Percentiles rank a stretch among this genome's conserved stretches.
phyloP scores from a whole-genome alignment of 1,140 invertebrate species.

The Tetramorium parvispinum region DNA sequence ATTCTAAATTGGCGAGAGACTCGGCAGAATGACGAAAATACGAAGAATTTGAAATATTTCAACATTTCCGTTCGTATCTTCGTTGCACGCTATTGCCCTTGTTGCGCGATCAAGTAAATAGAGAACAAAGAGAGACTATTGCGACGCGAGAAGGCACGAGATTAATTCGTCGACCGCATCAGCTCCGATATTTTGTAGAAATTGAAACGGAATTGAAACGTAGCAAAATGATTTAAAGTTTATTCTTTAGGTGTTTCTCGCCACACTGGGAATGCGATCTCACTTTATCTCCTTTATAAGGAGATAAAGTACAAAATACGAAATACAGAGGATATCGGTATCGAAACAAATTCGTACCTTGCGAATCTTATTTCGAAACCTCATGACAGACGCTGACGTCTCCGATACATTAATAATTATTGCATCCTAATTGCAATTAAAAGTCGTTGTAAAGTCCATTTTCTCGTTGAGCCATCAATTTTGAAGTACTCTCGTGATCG shows the following conservation, averaged over 20 bases:
- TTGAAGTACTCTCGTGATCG: conserved; percentile 24
- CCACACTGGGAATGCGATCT: background rate
- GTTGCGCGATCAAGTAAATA: conserved; percentile 1
- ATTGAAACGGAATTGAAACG: background rate
- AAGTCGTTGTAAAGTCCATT: background rate
- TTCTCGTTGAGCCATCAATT: background rate
- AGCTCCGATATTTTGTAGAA: background rate
- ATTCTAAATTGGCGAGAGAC: background rate
- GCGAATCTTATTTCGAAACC: background rate
- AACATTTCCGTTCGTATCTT: background rate
- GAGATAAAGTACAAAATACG: background rate
- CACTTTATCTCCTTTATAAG: background rate
- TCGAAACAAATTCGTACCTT: background rate
- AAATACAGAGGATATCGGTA: background rate
- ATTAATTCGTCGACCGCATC: conserved; percentile 23
- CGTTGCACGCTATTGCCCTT: background rate
- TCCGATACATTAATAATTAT: background rate
- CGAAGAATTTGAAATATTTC: background rate
- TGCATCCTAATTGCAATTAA: background rate
- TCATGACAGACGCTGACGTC: background rate
- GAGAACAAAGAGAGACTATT: background rate
- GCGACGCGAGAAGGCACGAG: background rate
- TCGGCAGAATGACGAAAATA: background rate
- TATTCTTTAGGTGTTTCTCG: background rate
- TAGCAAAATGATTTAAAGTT: background rate